Percentiles rank a stretch among this genome's conserved stretches.
These are phyloP conservation scores for Piaya cayana DNA, from an alignment of 2,113 vertebrate species.

Conservation along the genomic window DNA sequence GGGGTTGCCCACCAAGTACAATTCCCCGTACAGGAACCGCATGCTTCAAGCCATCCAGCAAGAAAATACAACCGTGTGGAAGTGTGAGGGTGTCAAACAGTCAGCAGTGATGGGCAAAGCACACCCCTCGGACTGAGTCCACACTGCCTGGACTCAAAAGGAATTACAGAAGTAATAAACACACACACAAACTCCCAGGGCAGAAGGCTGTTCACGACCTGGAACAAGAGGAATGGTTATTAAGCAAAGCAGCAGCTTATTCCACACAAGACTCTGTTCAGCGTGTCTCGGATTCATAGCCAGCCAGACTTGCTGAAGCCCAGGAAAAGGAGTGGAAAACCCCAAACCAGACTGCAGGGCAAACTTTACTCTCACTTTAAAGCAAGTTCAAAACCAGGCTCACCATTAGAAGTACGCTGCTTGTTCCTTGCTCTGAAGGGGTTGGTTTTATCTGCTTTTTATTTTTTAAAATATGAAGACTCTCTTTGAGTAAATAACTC, in stretches of 20 bases:
- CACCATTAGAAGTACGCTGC: not conserved
- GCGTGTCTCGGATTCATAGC: not conserved
- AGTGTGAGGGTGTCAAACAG: not conserved
- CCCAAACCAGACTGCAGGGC: not conserved
- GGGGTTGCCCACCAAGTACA: not conserved
- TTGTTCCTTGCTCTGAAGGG: not conserved
- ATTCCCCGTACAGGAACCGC: not conserved
- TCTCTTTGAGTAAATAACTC: not conserved
- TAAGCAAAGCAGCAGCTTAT: not conserved
- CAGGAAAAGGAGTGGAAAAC: not conserved
- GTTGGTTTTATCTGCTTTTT: not conserved
- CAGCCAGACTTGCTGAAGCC: not conserved
- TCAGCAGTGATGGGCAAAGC: not conserved
- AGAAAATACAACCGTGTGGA: not conserved
- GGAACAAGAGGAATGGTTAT: not conserved
- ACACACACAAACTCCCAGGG: not conserved
- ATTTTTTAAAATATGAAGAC: fast-evolving
- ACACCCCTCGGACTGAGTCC: not conserved
- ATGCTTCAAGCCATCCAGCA: not conserved
- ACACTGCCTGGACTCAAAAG: not conserved
- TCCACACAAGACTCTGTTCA: not conserved
- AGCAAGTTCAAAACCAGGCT: not conserved
- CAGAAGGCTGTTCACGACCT: not conserved
- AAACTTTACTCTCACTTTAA: not conserved
- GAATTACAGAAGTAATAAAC: not conserved